These are phyloP conservation scores for Stratiomys singularior DNA, from an alignment of 2,888 invertebrate genomes.

Conservation along the genomic window DNA sequence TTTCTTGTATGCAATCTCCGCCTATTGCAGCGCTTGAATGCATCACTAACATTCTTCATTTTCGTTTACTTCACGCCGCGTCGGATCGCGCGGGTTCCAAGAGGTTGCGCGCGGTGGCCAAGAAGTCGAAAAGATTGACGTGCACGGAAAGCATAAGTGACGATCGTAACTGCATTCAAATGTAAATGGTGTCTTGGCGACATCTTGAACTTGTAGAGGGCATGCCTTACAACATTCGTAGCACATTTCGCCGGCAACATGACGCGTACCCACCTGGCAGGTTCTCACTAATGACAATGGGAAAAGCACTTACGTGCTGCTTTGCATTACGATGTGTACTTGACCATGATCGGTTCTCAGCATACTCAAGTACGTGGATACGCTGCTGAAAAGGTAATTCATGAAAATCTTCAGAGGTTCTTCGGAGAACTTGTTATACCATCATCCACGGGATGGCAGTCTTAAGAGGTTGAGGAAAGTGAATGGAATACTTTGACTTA, in stretches of 20 bases:
- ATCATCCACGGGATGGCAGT: too few species aligned
- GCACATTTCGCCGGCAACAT: neutral
- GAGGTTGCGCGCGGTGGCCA: neutral
- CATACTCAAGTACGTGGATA: neutral
- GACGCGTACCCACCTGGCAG: conserved; percentile 8
- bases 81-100: neutral
- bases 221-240: neutral
- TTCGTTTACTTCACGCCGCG: neutral
- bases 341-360: neutral
- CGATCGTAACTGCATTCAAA: neutral
- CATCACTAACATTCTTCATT: conserved; percentile 16
- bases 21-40: neutral
- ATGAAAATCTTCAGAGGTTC: too few species aligned
- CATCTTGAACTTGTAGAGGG: neutral
- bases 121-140: conserved; percentile 38
- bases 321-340: conserved; percentile 4
- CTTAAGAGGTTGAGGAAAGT: too few species aligned
- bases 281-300: neutral
- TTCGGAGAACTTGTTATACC: too few species aligned
- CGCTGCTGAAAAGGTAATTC: too few species aligned
- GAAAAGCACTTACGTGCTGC: neutral
- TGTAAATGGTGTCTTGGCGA: conserved; percentile 10
- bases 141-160: conserved; percentile 35
- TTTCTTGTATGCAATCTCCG: conserved; percentile 22
- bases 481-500: too few species aligned